These are phyloP conservation scores for Apotomis turbidana DNA, from an alignment of 2,888 invertebrate genomes.

Conservation along the genomic window DNA sequence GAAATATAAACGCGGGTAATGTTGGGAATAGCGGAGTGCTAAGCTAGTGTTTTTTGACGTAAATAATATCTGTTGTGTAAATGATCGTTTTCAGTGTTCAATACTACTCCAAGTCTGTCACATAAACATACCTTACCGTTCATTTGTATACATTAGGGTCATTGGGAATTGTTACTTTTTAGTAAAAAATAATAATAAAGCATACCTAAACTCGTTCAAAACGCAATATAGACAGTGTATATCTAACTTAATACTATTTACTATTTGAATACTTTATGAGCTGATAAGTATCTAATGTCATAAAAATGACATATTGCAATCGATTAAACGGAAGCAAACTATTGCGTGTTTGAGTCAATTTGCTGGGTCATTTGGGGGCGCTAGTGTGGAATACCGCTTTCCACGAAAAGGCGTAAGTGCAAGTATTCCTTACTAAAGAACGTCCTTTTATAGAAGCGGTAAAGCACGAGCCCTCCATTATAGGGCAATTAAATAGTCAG, in stretches of 20 bases:
- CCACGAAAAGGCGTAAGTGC: not conserved
- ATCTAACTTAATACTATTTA: not conserved
- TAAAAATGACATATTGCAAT: slow-evolving; percentile 41
- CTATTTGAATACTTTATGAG: slow-evolving; percentile 24
- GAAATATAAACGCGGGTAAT: slow-evolving; percentile 24
- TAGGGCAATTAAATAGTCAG: slow-evolving; percentile 74
- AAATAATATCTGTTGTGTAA: not conserved
- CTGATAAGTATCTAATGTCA: slow-evolving; percentile 21
- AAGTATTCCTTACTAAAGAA: not conserved
- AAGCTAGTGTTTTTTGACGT: not conserved
- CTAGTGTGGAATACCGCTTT: slow-evolving; percentile 50
- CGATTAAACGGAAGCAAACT: slow-evolving; percentile 54
- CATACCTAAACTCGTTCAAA: not conserved
- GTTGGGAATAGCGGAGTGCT: not conserved
- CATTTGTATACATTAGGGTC: no score
- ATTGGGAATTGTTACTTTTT: no score
- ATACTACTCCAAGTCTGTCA: no score
- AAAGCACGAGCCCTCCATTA: slow-evolving; percentile 69
- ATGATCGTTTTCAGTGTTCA: no score
- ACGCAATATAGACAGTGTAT: not conserved
- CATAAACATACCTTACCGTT: no score
- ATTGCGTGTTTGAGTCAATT: slow-evolving; percentile 80
- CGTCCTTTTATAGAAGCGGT: not conserved
- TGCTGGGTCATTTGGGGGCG: slow-evolving; percentile 76
- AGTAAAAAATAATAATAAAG: no score